These are phyloP conservation scores for Aythya baeri DNA, from an alignment of 2,113 vertebrate species.

Conservation along the genomic window DNA sequence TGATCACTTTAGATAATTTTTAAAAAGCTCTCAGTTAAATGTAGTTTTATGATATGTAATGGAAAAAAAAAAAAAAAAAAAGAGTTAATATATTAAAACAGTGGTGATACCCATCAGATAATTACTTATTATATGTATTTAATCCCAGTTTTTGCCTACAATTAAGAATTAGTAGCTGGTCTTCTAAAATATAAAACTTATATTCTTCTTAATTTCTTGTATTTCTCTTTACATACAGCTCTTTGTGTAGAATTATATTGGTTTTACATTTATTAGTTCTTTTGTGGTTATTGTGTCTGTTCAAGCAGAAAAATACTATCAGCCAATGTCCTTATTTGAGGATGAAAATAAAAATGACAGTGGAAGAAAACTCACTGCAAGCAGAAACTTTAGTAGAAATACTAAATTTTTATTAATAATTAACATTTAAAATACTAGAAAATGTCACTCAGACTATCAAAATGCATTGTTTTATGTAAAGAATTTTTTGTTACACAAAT, in stretches of 20 bases:
- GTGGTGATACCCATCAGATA: neutral
- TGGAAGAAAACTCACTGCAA: neutral
- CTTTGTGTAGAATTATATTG: neutral
- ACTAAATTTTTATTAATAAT: conserved; percentile 30
- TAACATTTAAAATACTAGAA: conserved; percentile 8
- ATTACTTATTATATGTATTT: neutral
- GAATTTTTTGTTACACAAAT: conserved; percentile 9
- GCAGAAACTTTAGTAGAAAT: neutral
- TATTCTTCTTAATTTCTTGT: neutral
- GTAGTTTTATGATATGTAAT: neutral
- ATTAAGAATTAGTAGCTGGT: neutral
- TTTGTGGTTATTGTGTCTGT: neutral
- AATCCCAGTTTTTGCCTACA: neutral
- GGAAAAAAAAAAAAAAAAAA: neutral
- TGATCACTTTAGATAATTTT: neutral
- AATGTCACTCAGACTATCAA: neutral
- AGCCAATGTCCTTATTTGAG: neutral
- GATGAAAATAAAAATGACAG: neutral
- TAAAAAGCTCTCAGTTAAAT: neutral
- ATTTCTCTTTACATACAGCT: neutral
- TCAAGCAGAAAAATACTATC: neutral
- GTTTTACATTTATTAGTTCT: neutral
- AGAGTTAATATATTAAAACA: neutral
- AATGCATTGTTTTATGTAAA: neutral
- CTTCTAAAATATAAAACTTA: neutral